Conservation (phyloP, 1,140 invertebrate species). For the Philopotamus ludificatus region DNA sequence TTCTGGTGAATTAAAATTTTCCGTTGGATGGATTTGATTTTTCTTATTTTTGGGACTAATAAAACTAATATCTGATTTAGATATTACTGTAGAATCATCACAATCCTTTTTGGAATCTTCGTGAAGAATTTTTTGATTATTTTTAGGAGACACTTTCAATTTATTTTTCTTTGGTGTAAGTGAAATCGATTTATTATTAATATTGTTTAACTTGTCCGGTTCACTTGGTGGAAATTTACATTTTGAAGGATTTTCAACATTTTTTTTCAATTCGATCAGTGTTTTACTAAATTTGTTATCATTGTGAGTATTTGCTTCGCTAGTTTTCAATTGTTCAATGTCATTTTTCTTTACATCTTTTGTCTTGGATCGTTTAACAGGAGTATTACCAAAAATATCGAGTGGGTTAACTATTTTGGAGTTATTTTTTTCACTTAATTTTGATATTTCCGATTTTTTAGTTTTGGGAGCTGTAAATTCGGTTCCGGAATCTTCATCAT, state of each 20-base stretch:
- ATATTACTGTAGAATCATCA: no score
- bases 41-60: no score
- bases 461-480: conserved; percentile 1
- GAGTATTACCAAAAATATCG: conserved; percentile 48
- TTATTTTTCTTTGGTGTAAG: neutral
- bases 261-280: conserved; percentile 60
- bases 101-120: conserved; percentile 32
- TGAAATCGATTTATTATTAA: conserved; percentile 6
- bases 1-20: no score
- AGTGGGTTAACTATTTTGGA: conserved; percentile 45
- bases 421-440: conserved; percentile 40
- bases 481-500: conserved; percentile 13
- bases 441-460: conserved; percentile 10
- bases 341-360: conserved; percentile 29
- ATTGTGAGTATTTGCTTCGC: conserved; percentile 60
- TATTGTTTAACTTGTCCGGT: conserved; percentile 43
- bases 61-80: no score
- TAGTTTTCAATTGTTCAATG: conserved; percentile 43
- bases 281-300: conserved; percentile 70
- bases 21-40: no score
- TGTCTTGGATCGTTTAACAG: conserved; percentile 48
- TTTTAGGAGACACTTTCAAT: neutral
- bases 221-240: no score
- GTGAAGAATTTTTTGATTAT: conserved; percentile 2
- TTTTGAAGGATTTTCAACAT: conserved; percentile 45